phyloP scores from a whole-genome alignment of 92 coral and sea anemone species.

The Porites divaricata region DNA sequence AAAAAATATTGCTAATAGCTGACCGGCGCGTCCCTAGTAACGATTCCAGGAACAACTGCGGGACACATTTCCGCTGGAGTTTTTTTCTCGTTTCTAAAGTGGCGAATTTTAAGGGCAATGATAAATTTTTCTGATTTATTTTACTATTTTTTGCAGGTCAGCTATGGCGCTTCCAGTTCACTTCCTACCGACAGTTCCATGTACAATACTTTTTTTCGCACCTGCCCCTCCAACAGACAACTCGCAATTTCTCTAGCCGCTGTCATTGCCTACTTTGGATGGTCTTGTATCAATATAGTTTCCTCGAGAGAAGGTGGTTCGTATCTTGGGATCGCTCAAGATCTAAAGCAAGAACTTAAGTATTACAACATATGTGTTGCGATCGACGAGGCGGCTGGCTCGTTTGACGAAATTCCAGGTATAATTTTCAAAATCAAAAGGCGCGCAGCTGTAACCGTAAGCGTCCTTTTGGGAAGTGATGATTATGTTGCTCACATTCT shows the following conservation, averaged over 20 bases:
- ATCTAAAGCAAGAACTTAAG: conserved; percentile 65
- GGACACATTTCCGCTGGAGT: no score
- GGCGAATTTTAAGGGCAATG: no score
- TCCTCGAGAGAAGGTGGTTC: conserved; percentile 66
- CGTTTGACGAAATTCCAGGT: background rate
- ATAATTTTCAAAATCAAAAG: conserved; percentile 1
- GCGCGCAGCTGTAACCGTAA: conserved; percentile 40
- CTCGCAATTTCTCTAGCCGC: conserved; percentile 67
- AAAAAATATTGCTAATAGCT: no score
- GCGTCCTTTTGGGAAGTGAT: conserved; percentile 61
- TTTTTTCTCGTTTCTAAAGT: no score
- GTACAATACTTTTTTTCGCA: conserved; percentile 64
- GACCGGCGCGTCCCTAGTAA: no score
- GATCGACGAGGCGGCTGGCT: conserved; percentile 33
- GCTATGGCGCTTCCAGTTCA: conserved; percentile 48
- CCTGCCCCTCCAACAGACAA: conserved; percentile 70
- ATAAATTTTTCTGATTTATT: background rate
- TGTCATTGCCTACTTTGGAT: conserved; percentile 56
- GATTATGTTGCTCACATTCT: conserved; percentile 56
- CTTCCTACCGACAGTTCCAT: conserved; percentile 54
- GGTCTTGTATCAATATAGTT: conserved; percentile 81
- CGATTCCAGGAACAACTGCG: no score
- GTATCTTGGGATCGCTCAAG: conserved; percentile 43
- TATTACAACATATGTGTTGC: conserved; percentile 68
- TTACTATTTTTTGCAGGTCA: conserved; percentile 32